Percentiles rank a stretch among this genome's conserved stretches.
Evolutionary conservation across 2,113 vertebrate species (phyloP).

Genomic region (Atractosteus spatula): DNA sequence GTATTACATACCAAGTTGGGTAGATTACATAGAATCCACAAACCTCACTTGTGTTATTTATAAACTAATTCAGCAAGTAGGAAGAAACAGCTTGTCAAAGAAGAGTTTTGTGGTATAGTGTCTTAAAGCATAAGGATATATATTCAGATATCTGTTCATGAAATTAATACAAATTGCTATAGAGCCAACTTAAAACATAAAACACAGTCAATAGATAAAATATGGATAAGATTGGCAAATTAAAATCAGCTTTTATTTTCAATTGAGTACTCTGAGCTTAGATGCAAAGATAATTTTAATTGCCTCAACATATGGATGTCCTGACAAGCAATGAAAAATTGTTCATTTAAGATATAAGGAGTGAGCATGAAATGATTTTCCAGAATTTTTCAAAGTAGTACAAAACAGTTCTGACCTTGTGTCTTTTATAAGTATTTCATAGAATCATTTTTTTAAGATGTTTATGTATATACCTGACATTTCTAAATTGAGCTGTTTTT

Average conservation of each 20-base stretch:
- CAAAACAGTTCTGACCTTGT: too few relatives aligned
- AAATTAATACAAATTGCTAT: constrained; percentile 17
- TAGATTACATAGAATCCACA: constrained; percentile 4
- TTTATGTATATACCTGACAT: too few relatives aligned
- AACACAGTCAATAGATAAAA: neutral
- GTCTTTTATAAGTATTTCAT: too few relatives aligned
- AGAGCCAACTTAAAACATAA: constrained; percentile 2
- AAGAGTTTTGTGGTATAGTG: neutral
- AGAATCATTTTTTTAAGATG: too few relatives aligned
- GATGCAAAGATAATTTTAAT: neutral
- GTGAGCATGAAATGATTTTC: too few relatives aligned
- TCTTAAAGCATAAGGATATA: constrained; percentile 18
- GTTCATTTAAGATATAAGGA: too few relatives aligned
- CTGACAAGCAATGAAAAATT: neutral
- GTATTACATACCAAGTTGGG: neutral
- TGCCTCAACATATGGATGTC: neutral
- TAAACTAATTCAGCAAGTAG: constrained; percentile 16
- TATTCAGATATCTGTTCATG: constrained; percentile 23
- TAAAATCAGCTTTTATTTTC: neutral
- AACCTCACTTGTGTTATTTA: constrained; percentile 21
- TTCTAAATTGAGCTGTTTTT: too few relatives aligned
- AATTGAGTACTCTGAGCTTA: neutral
- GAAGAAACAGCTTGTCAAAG: neutral
- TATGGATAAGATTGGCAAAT: neutral
- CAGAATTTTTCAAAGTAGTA: too few relatives aligned